phyloP scores from a whole-genome alignment of 2,888 invertebrate species.

The Andrena trimmerana region DNA sequence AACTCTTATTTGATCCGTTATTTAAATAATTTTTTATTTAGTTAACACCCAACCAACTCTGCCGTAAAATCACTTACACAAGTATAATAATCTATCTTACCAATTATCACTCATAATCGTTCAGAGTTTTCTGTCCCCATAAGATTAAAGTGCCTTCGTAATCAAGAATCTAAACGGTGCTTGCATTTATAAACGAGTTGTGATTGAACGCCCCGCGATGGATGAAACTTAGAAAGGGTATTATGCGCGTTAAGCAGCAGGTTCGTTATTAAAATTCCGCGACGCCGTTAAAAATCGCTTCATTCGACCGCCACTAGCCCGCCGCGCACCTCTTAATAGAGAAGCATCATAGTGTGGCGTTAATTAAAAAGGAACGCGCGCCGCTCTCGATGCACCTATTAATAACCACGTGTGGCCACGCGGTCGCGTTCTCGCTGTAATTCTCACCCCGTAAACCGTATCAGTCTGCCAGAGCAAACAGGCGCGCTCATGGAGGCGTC shows the following conservation, averaged over 20 bases:
- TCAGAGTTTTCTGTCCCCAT: no score
- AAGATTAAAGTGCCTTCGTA: no score
- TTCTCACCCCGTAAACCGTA: slow-evolving; percentile 45
- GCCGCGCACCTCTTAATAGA: slow-evolving; percentile 4
- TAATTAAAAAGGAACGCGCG: slow-evolving; percentile 55
- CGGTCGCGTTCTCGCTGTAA: slow-evolving; percentile 27
- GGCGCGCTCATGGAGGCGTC: slow-evolving; percentile 62
- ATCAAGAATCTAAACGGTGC: no score
- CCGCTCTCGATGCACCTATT: slow-evolving; percentile 51
- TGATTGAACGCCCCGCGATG: no score
- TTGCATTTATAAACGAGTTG: no score
- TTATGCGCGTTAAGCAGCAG: not conserved
- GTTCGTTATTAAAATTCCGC: not conserved
- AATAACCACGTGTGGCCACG: slow-evolving; percentile 53
- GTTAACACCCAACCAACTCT: no score
- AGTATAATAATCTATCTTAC: no score
- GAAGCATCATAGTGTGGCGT: slow-evolving; percentile 22
- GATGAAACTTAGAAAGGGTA: not conserved
- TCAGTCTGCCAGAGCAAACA: slow-evolving; percentile 53
- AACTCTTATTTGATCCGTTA: no score
- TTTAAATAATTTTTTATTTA: no score
- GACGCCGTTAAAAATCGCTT: not conserved
- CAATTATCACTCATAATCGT: no score
- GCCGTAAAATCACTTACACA: no score
- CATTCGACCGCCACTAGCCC: not conserved